Base-by-base conservation (phyloP, 2,113 vertebrate genomes). In the Bujurquina vittata region DNA sequence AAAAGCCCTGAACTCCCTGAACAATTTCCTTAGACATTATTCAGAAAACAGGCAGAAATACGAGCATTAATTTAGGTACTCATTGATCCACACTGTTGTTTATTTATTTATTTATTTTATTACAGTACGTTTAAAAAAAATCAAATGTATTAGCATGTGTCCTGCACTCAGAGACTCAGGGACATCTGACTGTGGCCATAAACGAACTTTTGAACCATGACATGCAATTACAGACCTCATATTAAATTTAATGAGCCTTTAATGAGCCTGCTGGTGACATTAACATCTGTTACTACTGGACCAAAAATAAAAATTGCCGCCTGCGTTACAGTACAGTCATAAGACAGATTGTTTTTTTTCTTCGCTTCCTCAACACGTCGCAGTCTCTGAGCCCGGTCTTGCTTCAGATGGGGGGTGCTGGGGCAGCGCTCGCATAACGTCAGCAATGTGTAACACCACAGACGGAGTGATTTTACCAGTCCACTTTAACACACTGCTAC, bases 191-290 rank as follows among this genome's bases (percentile, higher is more conserved):
- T 7, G 10, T 82, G 82, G 75, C 67, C 75, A 55, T 79, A 81
- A 46, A 75, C 87, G 59, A 88, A 91, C 62, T 87, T 87, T 67
- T 88, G 79, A 89, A 82, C 79, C 79, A 14, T 88, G 90, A 67
- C 83, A 33, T 69, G 37, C 81, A 77, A 83, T 89, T 63, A 89
- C 52, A 78, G 83, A 29, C 14, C 26, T 75, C 11, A 52, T 60
- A 69, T 75, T 33, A 20, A 67, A 77, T 79, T n/a, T 23, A 84
- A 72, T 17, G 73, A 87, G 62, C 49, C 22, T 80, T 86, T 86
- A 88, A 90, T 89, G 85, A 77, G 81, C 37, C 77, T 22, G 55
- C 33, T 83, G 75, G 49, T 63, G 67, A 73, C 75, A 67, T 61
- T 46, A 63, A 67, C 73, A 77, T 88, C 86, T 87, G 82, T 23